Conservation (phyloP, 2,113 vertebrate species). For the Variabilichromis moorii region DNA sequence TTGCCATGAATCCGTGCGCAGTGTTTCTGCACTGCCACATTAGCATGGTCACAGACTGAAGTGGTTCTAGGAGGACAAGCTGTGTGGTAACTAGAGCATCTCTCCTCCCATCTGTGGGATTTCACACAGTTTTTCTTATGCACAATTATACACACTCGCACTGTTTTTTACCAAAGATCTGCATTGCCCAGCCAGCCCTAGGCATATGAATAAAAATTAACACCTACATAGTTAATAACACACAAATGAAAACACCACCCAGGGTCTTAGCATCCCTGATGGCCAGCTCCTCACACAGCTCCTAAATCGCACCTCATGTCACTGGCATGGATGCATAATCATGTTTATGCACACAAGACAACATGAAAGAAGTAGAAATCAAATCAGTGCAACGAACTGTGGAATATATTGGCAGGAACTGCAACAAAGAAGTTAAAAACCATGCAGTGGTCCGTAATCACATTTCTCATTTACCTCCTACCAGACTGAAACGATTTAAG, state of each 20-base stretch:
- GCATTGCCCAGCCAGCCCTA: not conserved
- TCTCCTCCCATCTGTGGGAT: slow-evolving; percentile 39
- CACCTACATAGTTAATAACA: not conserved
- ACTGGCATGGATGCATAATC: not conserved
- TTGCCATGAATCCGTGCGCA: not conserved
- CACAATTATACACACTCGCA: not conserved
- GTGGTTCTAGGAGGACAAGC: slow-evolving; percentile 8
- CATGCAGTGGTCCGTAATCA: not conserved
- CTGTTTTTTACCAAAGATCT: not conserved
- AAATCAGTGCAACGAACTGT: not conserved
- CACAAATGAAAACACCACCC: not conserved
- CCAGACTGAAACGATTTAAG: not conserved
- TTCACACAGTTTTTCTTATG: slow-evolving; percentile 12
- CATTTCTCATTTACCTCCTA: not conserved
- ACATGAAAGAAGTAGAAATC: not conserved
- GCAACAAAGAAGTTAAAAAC: not conserved
- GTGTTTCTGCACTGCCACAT: not conserved
- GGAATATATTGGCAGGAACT: not conserved
- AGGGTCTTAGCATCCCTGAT: not conserved
- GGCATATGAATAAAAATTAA: not conserved
- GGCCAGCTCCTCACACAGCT: not conserved
- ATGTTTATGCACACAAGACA: not conserved
- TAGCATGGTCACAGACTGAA: not conserved
- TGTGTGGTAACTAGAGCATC: slow-evolving; percentile 11
- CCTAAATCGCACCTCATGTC: not conserved